Base-by-base conservation (phyloP, 1,140 invertebrate species). In the Pentalonia nigronervosa region DNA sequence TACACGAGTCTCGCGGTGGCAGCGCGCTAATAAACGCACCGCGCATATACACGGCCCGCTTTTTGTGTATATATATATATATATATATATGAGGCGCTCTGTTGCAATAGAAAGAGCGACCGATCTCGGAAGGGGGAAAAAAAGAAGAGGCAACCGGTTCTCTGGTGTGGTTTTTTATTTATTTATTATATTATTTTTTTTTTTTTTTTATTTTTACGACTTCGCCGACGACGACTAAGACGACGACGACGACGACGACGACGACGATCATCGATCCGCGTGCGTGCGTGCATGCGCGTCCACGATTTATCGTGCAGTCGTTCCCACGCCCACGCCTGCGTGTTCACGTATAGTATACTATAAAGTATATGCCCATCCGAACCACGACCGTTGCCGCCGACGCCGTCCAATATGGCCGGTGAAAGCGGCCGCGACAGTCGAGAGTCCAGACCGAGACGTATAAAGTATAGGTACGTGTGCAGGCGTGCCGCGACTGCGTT, bases 301-400 rank as follows among this genome's bases (percentile, higher is more conserved):
- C 81, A 93, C 91, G 91, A 93, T 93, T 93, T 93, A 93, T 93
- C 91, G 91, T 83, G 91, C 81, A 86, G 81, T 45, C 48, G 91
- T 93, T 93, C 91, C 91, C 91, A 93, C 91, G 91, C 91, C 91
- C 91, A 93, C 91, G 91, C 91, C 91, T 36, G 91, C 34, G 56
- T 93, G 81, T 56, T 92, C 47, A 25, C 34, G 41, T 41, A 41
- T 4, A 4, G 60, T 93, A 53, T 21, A 53, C 25, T 91, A 41
- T 23, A 60, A 23, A 1, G 7, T 45, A 36, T 41, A 48, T 76
- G 34, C 81, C 48, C 34, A 50, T 41, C 47, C 53, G 14, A 88
- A n/a, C 86, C 47, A 48, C 47, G 86, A 23, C 23, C 34, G 48
- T 56, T 47, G 34, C 53, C 25, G 67, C 90, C 14, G 48, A 50